phyloP scores from a whole-genome alignment of 2,888 invertebrate genomes.

The Napeogenes sylphis region DNA sequence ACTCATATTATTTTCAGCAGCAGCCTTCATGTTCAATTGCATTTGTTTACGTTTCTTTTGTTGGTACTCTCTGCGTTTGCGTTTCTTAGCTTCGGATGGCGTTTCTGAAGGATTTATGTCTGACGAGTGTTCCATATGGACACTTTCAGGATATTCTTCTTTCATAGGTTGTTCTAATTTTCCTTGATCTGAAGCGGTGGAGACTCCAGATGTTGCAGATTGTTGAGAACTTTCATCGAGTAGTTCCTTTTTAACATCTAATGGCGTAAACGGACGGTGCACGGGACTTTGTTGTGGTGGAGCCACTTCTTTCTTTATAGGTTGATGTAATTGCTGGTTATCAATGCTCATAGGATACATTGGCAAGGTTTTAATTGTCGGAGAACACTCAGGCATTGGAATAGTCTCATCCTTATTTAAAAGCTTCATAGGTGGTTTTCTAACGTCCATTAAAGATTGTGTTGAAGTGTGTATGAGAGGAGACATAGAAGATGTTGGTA shows the following conservation, averaged over 20 bases:
- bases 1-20: constrained; percentile 70
- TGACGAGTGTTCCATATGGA: constrained; percentile 61
- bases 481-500: constrained; percentile 61
- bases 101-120: constrained; percentile 67
- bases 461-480: constrained; percentile 63
- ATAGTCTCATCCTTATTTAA: constrained; percentile 67
- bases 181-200: constrained; percentile 78
- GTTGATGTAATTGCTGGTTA: constrained; percentile 62
- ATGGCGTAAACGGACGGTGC: constrained; percentile 75
- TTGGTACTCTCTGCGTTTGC: constrained; percentile 87
- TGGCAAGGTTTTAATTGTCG: constrained; percentile 63
- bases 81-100: constrained; percentile 80
- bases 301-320: constrained; percentile 76
- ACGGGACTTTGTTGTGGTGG: constrained; percentile 74
- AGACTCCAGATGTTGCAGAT: constrained; percentile 76
- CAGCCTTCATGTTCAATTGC: constrained; percentile 84
- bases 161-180: constrained; percentile 77
- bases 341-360: constrained; percentile 65
- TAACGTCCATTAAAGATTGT: constrained; percentile 72
- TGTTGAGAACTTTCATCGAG: constrained; percentile 83
- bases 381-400: constrained; percentile 62
- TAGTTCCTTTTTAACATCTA: constrained; percentile 85
- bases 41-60: constrained; percentile 88
- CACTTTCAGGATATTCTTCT: constrained; percentile 77
- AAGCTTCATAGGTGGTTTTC: constrained; percentile 64